Evolutionary conservation across 2,113 vertebrate species (phyloP).

Genomic region (Xenus cinereus): DNA sequence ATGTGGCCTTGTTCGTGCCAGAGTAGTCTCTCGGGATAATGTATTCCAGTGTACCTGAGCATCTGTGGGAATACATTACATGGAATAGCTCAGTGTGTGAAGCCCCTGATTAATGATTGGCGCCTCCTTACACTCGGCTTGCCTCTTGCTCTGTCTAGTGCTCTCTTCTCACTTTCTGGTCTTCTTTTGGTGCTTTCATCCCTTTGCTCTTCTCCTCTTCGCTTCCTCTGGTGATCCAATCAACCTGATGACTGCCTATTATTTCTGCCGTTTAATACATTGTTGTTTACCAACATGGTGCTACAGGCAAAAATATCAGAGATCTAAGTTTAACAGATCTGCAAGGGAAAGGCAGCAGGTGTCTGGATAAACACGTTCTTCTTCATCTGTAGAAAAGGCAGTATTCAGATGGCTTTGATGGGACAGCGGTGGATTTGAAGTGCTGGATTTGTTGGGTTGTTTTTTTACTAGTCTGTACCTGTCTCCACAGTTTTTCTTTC

Average conservation of each 20-base stretch:
- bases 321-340: conserved; percentile 45
- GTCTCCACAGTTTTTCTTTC: background rate
- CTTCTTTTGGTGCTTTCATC: conserved; percentile 26
- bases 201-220: conserved; percentile 15
- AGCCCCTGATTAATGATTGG: background rate
- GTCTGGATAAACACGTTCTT: conserved; percentile 25
- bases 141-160: background rate
- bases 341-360: conserved; percentile 37
- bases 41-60: conserved; percentile 21
- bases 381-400: conserved; percentile 38
- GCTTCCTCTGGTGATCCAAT: conserved; percentile 24
- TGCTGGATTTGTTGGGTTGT: background rate
- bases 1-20: background rate
- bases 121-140: background rate
- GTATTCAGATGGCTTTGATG: conserved; percentile 19
- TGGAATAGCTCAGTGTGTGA: background rate
- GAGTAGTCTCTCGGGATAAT: conserved; percentile 10
- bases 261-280: conserved; percentile 60
- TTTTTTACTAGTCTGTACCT: background rate
- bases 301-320: conserved; percentile 55
- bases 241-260: conserved; percentile 9
- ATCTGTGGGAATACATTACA: conserved; percentile 8
- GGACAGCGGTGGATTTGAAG: background rate
- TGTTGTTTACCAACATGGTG: conserved; percentile 59
- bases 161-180: conserved; percentile 35